A percentile compares a stretch with the other conserved stretches of the same genome.
Conservation (phyloP, 2,113 vertebrate genomes). For the Chloropsis hardwickii region DNA sequence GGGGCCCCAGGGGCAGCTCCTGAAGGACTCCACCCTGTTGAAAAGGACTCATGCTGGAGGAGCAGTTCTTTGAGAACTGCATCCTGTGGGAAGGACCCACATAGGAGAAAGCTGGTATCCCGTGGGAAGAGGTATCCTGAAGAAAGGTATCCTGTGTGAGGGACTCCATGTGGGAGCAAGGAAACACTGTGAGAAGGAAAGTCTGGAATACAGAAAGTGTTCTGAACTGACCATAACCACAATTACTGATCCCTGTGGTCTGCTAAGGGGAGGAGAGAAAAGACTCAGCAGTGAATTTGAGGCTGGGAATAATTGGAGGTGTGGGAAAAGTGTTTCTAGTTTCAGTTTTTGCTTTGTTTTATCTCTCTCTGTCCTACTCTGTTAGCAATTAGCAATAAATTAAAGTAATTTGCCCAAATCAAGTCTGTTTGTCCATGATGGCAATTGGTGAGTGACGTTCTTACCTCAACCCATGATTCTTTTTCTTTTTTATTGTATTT, state of each 20-base stretch:
- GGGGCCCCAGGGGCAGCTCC: too few relatives aligned
- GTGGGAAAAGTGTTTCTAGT: neutral
- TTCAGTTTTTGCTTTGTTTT: neutral
- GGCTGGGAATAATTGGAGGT: neutral
- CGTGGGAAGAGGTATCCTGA: neutral
- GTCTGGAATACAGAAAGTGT: neutral
- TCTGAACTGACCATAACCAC: neutral
- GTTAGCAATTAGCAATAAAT: neutral
- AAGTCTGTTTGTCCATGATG: neutral
- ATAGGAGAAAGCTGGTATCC: rapidly evolving
- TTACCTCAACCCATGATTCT: neutral
- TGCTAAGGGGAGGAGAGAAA: neutral
- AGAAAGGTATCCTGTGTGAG: neutral
- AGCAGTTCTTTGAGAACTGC: neutral
- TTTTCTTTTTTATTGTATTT: neutral
- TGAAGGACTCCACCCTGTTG: neutral
- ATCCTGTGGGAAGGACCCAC: neutral
- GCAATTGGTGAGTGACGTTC: neutral
- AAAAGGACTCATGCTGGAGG: neutral
- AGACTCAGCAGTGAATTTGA: neutral
- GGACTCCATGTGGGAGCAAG: neutral
- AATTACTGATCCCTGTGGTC: neutral
- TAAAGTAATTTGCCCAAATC: neutral
- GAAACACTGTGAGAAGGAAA: neutral
- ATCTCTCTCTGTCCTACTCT: neutral